Conservation (phyloP, 2,888 invertebrate species). For the Petrolisthes cinctipes region DNA sequence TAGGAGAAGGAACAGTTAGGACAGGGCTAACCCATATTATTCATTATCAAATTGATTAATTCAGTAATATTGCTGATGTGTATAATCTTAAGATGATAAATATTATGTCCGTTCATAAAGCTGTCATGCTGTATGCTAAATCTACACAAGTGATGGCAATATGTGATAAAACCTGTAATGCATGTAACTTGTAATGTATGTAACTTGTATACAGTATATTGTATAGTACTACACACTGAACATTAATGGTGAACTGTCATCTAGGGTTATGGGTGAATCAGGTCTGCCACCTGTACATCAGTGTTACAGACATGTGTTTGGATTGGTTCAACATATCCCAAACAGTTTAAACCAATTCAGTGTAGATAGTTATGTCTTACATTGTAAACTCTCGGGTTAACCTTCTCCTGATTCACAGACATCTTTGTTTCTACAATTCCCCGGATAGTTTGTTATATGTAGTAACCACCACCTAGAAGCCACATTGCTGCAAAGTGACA, state of each 20-base stretch:
- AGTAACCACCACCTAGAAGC: too few relatives aligned
- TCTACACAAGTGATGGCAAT: neutral
- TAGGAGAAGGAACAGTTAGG: neutral
- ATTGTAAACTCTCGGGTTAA: neutral
- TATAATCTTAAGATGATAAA: neutral
- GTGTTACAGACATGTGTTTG: neutral
- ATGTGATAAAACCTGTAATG: neutral
- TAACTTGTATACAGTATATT: neutral
- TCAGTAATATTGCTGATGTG: neutral
- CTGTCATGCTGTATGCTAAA: neutral
- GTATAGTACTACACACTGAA: slow-evolving; percentile 2
- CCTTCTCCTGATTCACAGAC: too few relatives aligned
- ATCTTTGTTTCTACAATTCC: too few relatives aligned
- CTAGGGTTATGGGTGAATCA: neutral
- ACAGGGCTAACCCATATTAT: neutral
- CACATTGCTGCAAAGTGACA: too few relatives aligned
- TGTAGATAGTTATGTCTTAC: neutral
- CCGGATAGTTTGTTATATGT: too few relatives aligned
- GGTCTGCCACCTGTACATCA: slow-evolving; percentile 12
- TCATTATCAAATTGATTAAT: neutral
- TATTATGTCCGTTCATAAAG: slow-evolving; percentile 8
- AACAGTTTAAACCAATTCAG: neutral
- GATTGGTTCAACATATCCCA: neutral
- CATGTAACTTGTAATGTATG: neutral
- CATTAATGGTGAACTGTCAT: neutral